phyloP scores from a whole-genome alignment of 2,797 vertebrate genomes.

The Halcyon leucocephala region DNA sequence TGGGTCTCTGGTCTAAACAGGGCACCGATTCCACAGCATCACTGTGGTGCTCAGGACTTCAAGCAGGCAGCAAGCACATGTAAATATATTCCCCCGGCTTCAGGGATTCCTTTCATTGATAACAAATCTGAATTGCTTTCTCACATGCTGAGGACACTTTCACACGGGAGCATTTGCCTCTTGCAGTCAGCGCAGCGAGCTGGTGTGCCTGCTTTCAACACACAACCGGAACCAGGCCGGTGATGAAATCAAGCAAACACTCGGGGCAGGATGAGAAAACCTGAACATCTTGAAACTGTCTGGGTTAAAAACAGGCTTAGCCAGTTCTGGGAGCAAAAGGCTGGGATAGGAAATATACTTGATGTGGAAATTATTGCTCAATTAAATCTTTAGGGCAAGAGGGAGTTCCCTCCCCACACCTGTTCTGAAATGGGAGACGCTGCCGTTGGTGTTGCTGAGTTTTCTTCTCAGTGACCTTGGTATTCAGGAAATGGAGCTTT shows the following conservation, averaged over 20 bases:
- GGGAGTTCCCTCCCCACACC: conserved; percentile 59
- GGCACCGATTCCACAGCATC: not conserved
- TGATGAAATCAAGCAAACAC: conserved; percentile 40
- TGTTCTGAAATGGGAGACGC: conserved; percentile 59
- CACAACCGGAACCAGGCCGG: not conserved
- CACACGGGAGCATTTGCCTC: conserved; percentile 17
- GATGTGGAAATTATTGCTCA: conserved; percentile 56
- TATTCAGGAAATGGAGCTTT: conserved; percentile 66
- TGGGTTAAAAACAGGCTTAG: conserved; percentile 35
- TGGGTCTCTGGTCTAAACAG: not conserved
- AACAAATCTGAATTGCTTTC: conserved; percentile 21
- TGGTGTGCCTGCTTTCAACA: not conserved
- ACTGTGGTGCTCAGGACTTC: not conserved
- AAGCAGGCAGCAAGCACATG: not conserved
- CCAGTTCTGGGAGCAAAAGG: conserved; percentile 33
- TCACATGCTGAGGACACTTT: conserved; percentile 9
- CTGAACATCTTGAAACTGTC: conserved; percentile 46
- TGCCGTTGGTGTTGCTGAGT: not conserved
- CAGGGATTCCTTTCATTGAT: conserved; percentile 7
- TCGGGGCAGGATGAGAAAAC: conserved; percentile 36
- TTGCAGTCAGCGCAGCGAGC: not conserved
- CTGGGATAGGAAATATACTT: conserved; percentile 35
- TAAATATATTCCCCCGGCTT: conserved; percentile 29
- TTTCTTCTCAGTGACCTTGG: conserved; percentile 64
- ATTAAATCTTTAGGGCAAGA: conserved; percentile 47